Percentiles rank a stretch among this genome's conserved stretches.
phyloP scores from a whole-genome alignment of 2,797 vertebrate species.

The Tokudaia muenninki region DNA sequence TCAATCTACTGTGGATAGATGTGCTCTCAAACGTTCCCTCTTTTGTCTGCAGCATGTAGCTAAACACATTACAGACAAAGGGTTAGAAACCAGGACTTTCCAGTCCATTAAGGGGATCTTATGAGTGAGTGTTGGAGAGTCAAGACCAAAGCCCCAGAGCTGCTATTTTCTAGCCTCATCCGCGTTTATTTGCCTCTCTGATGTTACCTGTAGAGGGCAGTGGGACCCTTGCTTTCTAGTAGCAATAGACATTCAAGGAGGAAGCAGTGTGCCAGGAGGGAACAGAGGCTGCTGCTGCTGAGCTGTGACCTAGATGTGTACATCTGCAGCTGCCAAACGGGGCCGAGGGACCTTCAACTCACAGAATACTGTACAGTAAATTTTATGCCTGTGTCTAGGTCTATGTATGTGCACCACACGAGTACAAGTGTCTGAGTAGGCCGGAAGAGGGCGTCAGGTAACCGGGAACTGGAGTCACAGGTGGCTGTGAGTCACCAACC shows the following conservation, averaged over 20 bases:
- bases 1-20: background rate
- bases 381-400: background rate
- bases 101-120: rapidly evolving
- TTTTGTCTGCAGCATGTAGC: background rate
- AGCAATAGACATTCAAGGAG: rapidly evolving
- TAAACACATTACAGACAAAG: rapidly evolving
- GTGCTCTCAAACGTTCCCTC: background rate
- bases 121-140: background rate
- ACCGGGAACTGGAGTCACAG: background rate
- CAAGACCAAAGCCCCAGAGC: background rate
- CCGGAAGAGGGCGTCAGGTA: background rate
- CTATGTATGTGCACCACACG: too few relatives aligned
- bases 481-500: background rate
- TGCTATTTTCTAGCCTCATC: background rate
- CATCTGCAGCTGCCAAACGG: background rate
- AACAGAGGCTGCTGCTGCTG: background rate
- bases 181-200: background rate
- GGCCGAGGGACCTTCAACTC: background rate
- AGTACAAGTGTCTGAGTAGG: background rate
- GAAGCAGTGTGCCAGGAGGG: background rate
- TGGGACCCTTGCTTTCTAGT: background rate
- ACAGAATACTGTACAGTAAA: rapidly evolving
- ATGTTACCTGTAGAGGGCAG: rapidly evolving
- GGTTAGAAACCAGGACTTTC: background rate
- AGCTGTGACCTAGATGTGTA: too few relatives aligned